Evolutionary conservation across 2,888 invertebrate species (phyloP).

Genomic region (Pollenia labialis): DNA sequence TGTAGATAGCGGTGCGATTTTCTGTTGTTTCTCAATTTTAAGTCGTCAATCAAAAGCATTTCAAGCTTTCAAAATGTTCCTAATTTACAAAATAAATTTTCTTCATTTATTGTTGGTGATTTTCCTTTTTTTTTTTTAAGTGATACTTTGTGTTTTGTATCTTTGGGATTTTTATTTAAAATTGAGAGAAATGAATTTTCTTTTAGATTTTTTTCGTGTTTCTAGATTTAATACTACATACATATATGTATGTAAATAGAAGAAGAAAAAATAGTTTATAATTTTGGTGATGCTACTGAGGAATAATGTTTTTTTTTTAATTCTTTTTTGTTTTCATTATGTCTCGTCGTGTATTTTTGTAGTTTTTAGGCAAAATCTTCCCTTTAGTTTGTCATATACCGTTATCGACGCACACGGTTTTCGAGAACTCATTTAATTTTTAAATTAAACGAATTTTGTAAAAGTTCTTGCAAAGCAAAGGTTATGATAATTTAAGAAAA

Average conservation of each 20-base stretch:
- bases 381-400: slow-evolving; percentile 75
- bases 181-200: slow-evolving; percentile 44
- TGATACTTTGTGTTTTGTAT: slow-evolving; percentile 32
- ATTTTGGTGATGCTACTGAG: slow-evolving; percentile 63
- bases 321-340: slow-evolving; percentile 12
- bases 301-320: slow-evolving; percentile 25
- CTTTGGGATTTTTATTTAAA: slow-evolving; percentile 5
- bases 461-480: slow-evolving; percentile 60
- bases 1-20: slow-evolving; percentile 29
- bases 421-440: slow-evolving; percentile 66
- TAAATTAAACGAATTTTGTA: slow-evolving; percentile 61
- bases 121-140: slow-evolving; percentile 19
- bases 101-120: slow-evolving; percentile 1
- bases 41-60: slow-evolving; percentile 27
- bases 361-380: slow-evolving; percentile 72
- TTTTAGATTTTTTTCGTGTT: slow-evolving; percentile 23
- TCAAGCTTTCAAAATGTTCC: background rate
- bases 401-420: slow-evolving; percentile 74
- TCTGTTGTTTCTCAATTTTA: slow-evolving; percentile 4
- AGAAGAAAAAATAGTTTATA: slow-evolving; percentile 63
- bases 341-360: slow-evolving; percentile 65
- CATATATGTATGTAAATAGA: slow-evolving; percentile 39
- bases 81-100: slow-evolving; percentile 8
- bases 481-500: slow-evolving; percentile 42
- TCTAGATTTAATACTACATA: background rate